Base-by-base conservation (phyloP, 2,888 invertebrate species). In the Campoplex capitator region DNA sequence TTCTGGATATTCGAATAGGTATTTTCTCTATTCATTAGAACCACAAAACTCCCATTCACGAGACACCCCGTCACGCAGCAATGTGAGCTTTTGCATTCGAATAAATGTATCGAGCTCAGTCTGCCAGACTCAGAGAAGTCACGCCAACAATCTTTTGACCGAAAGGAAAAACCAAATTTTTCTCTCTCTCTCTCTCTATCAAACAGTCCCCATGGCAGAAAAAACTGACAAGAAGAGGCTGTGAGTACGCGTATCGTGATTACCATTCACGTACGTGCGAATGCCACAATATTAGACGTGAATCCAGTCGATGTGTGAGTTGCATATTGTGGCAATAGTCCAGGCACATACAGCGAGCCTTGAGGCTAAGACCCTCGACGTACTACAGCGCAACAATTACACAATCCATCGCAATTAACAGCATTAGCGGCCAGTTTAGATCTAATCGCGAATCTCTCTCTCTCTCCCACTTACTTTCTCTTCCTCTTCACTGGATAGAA, bases 341-440 rank as follows among this genome's bases (percentile, higher is more conserved):
- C 48, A 8, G 28, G 80, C 65, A 67, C 54, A 74, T 67, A 77
- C 79, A 62, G 45, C 68, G 51, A 74, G 68, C 76, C 68, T 78
- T 42, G 75, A 54, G 67, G 80, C 79, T 77, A 62, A 85, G 82
- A 80, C 84, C 83, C 85, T 77, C 85, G 68, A 77, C 23, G 79
- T 76, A 65, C 56, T 75, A 38, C 38, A 38, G 86, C 76, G 80
- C 87, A 89, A 89, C 89, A 91, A 91, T 92, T 92, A 91, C 90
- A 90, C 90, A 91, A 92, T 91, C 91, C 89, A 90, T 92, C 88
- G 92, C 91, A 91, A 91, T 90, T 91, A 92, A 91, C 89, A 85
- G 90, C 89, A 91, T 90, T 90, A 90, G 88, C 84, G 87, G 89
- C 79, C 89, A 88, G 88, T 91, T 91, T 90, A 90, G 91, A 92